Base-by-base conservation (phyloP, 2,888 invertebrate species). In the Encarsia formosa region DNA sequence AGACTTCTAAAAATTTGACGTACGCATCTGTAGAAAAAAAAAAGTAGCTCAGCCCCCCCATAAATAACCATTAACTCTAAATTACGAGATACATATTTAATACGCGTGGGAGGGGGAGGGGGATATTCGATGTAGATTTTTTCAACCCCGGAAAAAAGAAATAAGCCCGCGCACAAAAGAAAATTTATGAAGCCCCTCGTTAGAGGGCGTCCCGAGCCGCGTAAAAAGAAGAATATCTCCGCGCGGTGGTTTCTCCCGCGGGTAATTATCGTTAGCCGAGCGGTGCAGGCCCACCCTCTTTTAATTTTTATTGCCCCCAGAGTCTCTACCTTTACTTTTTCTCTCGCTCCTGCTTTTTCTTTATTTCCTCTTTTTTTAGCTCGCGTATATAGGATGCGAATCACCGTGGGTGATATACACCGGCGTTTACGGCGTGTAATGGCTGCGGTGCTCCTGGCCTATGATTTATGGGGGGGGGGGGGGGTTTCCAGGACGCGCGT, bases 141-240 rank as follows among this genome's bases (percentile, higher is more conserved):
- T n/a, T n/a, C n/a, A 16, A 18, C 29, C 22, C 15, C 18, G 38
- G 42, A 31, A 29, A 9, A 19, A 31, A 31, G 26, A 11, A 29
- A 38, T 15, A n/a, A 32, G 13, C 1, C 13, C 38, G 19, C 26
- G 23, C 39, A n/a, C 39, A 42, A 52, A 23, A 32, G 9, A 34
- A 42, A 52, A 52, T 52, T 52, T 52, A 52, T 52, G 46, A 46
- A 52, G 52, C 52, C 41, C n/a, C 52, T 52, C 45, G 47, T 52
- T 52, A 52, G n/a, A 11, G 22, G 42, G 46, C 52, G 35, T n/a
- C 38, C 29, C 42, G 41, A 11, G 16, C 15, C 37, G 31, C 34
- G 9, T 34, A 22, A 29, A 46, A 45, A 51, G 43, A 51, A 51
- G n/a, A n/a, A n/a, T n/a, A 41, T 41, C 45, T 51, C 8, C 41